Evolutionary conservation across 2,113 vertebrate genomes (phyloP).

Genomic region (Stegastes partitus): DNA sequence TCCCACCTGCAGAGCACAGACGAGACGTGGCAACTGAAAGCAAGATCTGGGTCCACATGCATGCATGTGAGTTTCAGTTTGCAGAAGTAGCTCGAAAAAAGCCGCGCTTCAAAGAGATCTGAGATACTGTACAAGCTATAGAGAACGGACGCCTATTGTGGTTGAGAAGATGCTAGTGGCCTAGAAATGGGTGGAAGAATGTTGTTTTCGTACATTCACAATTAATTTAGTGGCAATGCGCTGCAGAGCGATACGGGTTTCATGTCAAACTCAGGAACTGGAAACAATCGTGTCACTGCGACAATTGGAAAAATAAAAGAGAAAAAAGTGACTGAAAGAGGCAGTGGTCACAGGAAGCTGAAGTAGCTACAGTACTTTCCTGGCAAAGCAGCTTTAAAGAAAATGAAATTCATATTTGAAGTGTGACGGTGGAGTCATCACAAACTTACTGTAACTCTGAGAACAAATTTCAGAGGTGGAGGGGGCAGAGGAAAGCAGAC

Average conservation of each 20-base stretch:
- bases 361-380: conserved; percentile 71
- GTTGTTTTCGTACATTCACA: conserved; percentile 64
- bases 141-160: conserved; percentile 57
- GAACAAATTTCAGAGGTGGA: conserved; percentile 45
- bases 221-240: conserved; percentile 55
- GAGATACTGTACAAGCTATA: conserved; percentile 44
- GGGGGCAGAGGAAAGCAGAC: conserved; percentile 55
- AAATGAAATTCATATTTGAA: conserved; percentile 68
- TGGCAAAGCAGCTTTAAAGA: conserved; percentile 67
- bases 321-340: conserved; percentile 45
- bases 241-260: conserved; percentile 37
- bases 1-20: conserved; percentile 88
- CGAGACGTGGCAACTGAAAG: conserved; percentile 59
- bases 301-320: conserved; percentile 52
- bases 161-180: conserved; percentile 70
- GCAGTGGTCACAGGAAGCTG: conserved; percentile 49
- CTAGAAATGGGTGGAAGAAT: conserved; percentile 72
- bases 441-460: conserved; percentile 75
- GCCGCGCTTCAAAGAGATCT: conserved; percentile 46
- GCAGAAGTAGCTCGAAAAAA: conserved; percentile 49
- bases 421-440: conserved; percentile 45
- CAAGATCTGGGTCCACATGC: conserved; percentile 37
- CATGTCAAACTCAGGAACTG: conserved; percentile 43
- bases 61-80: conserved; percentile 63
- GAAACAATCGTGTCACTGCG: conserved; percentile 59